These are phyloP conservation scores for Slavum lentiscoides DNA, from an alignment of 2,888 invertebrate species.

Conservation along the genomic window DNA sequence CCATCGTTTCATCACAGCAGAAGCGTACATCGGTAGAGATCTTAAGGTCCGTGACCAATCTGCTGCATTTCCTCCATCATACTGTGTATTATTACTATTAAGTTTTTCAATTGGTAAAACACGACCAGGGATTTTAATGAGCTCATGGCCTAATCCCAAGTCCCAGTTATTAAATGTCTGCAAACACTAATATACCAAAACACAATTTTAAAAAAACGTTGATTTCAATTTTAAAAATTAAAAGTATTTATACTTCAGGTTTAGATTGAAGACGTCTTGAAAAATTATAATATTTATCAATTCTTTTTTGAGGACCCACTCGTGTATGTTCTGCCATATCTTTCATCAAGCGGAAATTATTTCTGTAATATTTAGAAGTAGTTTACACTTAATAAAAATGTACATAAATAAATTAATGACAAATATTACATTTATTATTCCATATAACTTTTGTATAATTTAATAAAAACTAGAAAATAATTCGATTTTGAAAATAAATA, in stretches of 20 bases:
- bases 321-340: slow-evolving; percentile 75
- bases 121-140: slow-evolving; percentile 73
- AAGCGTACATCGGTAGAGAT: slow-evolving; percentile 60
- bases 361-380: slow-evolving; percentile 57
- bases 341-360: slow-evolving; percentile 69
- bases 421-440: too few species aligned
- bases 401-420: too few species aligned
- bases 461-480: too few species aligned
- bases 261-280: slow-evolving; percentile 16
- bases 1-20: slow-evolving; percentile 60
- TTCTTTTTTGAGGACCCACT: slow-evolving; percentile 70
- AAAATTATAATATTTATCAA: slow-evolving; percentile 58
- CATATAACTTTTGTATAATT: too few species aligned
- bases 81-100: slow-evolving; percentile 44
- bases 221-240: not conserved
- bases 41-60: slow-evolving; percentile 79
- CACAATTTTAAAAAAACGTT: not conserved
- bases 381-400: too few species aligned
- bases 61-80: slow-evolving; percentile 65
- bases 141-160: slow-evolving; percentile 66
- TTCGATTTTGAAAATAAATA: too few species aligned
- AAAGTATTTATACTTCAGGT: slow-evolving; percentile 28
- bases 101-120: slow-evolving; percentile 71
- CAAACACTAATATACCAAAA: slow-evolving; percentile 19
- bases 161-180: slow-evolving; percentile 73